A percentile compares a stretch with the other conserved stretches of the same genome.
Evolutionary conservation across 2,797 vertebrate species (phyloP).

Genomic region (Morelia viridis): DNA sequence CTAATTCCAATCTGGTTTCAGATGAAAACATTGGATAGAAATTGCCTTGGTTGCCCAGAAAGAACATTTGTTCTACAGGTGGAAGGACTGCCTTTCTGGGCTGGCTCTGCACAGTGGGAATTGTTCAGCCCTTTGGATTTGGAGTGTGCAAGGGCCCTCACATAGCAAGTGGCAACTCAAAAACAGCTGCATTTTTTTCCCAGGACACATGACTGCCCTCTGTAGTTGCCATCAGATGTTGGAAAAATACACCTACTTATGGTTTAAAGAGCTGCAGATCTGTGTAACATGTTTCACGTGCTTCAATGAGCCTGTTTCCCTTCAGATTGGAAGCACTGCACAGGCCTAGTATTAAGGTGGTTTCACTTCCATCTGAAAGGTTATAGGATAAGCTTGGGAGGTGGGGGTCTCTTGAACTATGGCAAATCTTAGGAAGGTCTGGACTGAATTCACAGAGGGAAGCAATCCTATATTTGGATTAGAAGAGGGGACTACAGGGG

Average conservation of each 20-base stretch:
- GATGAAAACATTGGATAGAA: not conserved
- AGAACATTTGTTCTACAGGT: not conserved
- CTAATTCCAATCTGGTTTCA: not conserved
- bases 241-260: not conserved
- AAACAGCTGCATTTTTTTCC: not conserved
- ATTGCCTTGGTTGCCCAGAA: not conserved
- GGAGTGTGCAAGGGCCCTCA: not conserved
- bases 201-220: not conserved
- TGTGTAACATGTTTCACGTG: not conserved
- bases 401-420: not conserved
- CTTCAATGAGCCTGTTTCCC: not conserved
- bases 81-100: not conserved
- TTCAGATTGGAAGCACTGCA: not conserved
- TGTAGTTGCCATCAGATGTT: not conserved
- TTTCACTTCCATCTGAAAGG: not conserved
- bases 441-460: not conserved
- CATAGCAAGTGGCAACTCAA: not conserved
- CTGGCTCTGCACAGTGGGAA: not conserved
- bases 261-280: not conserved
- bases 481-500: not conserved
- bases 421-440: not conserved
- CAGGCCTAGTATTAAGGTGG: not conserved
- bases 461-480: not conserved
- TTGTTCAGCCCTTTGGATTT: not conserved
- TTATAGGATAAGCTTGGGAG: not conserved